Base-by-base conservation (phyloP, 1,140 invertebrate species). In the Potamilus streckersoni region DNA sequence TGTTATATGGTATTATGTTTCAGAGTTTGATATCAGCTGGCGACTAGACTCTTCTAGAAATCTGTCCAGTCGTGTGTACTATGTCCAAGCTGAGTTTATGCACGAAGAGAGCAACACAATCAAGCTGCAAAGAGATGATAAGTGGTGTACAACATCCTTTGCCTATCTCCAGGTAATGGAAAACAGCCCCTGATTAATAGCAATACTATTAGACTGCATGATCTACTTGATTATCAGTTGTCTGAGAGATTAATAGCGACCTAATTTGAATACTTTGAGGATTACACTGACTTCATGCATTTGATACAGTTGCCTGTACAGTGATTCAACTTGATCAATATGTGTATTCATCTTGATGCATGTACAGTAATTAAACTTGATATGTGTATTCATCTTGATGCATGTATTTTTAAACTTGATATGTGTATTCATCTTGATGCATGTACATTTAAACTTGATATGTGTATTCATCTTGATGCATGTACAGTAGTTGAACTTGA, bases 1-100 rank as follows among this genome's bases (percentile, higher is more conserved):
- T 31, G 15, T 73, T 38, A 73, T 74, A 20, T 58, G 16, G 19
- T 55, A 16, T 76, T 27, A 62, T 72, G 62, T 64, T 59, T 23
- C 19, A 11, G 83, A 78, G 38, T 84, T 87, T 79, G 80, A 83
- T 49, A 55, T 83, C 13, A 75, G 49, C 31, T 83, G 83, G 81
- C 78, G 72, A 15, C 74, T 87, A 69, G 85, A 87, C 71, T 72
- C 80, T 0, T 59, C 79, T 49, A 82, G 81, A 57, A 82, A 82
- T 56, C 61, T 72, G 31, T 69, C 79, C 13, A 78, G 74, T 31
- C 61, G 81, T 62, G 77, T 78, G 56, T 80, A 62, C 38, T 78
- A 55, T 64, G 27, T 81, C 20, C 56, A 79, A 20, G 27, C 58
- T 38, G 69, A 71, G 71, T 78, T 69, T 56, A 62, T 23, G 64